Base-by-base conservation (phyloP, 2,113 vertebrate species). In the Neodon shergylaensis region DNA sequence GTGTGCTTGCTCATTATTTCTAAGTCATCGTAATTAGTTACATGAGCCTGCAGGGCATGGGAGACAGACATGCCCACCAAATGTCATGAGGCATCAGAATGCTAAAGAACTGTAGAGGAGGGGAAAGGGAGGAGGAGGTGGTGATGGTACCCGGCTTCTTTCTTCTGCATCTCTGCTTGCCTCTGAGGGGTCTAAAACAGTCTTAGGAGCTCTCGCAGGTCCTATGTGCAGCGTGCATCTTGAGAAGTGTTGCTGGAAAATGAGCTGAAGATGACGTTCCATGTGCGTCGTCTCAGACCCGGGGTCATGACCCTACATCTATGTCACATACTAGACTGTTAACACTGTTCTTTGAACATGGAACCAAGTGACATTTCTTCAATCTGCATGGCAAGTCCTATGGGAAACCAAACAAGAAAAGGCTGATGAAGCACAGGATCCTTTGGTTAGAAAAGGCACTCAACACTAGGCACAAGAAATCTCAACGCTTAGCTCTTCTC, bases 331-430 rank as follows among this genome's bases (percentile, higher is more conserved):
- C 16, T 65, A 79, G 28, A 88, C 49, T 58, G 4, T 74, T 61
- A 79, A 54, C 28, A 36, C 44, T 90, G 85, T 88, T 49, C 81
- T 92, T 47, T 73, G 89, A 33, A 42, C n/a, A 65, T 26, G 16
- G 58, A 84, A 36, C 31, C 70, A 47, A 82, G n/a, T 58, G 17
- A 4, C 33, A 54, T 79, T 66, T 92, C 85, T 72, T 92, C 76
- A 58, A 52, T 39, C 7, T 8, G 12, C 16, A 39, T 1, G 3
- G 54, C 54, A 90, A 96, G 39, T 1, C 13, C 13, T 66, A 9
- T 63, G 22, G 68, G 63, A 92, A 81, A 90, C 63, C 70, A 82
- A 92, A 28, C 26, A 36, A 21, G 39, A 58, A 92, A 79, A 13
- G 1, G 39, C 79, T 54, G 52, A 36, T 68, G 22, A 83, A 90